These are phyloP conservation scores for Microcebus ravelobensis DNA, from an alignment of 2,113 vertebrate genomes.

Conservation along the genomic window DNA sequence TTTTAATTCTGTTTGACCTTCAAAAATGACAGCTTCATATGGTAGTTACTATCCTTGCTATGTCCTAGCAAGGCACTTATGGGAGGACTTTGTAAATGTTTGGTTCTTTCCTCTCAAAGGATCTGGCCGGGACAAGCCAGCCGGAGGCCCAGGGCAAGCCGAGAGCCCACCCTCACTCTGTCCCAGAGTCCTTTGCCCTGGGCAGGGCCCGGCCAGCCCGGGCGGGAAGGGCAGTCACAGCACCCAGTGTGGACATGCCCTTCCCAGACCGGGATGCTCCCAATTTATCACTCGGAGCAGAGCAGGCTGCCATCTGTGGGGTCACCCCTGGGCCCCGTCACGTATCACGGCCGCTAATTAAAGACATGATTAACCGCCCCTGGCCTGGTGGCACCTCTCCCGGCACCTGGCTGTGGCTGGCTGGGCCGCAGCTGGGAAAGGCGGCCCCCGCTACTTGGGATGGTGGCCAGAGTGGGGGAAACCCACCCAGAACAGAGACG, in stretches of 20 bases:
- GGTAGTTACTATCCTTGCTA: not conserved
- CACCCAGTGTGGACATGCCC: not conserved
- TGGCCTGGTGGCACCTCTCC: conserved; percentile 53
- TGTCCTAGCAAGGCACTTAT: not conserved
- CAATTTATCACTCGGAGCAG: not conserved
- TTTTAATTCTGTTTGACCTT: not conserved
- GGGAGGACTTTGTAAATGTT: not conserved
- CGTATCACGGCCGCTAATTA: conserved; percentile 51
- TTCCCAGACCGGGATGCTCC: not conserved
- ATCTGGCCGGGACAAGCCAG: not conserved
- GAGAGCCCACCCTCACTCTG: not conserved
- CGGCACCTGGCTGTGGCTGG: conserved; percentile 20
- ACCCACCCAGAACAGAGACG: not conserved
- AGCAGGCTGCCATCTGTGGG: conserved; percentile 52
- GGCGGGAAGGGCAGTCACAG: not conserved
- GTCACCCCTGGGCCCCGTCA: conserved; percentile 36
- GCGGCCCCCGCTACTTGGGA: not conserved
- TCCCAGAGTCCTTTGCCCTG: not conserved
- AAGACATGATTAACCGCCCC: conserved; percentile 57
- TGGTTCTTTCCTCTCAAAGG: not conserved
- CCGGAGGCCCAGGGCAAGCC: too few species aligned
- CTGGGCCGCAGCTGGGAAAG: not conserved
- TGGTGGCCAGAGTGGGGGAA: conserved; percentile 41
- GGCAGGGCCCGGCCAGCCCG: not conserved
- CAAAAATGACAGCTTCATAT: not conserved